phyloP scores from a whole-genome alignment of 2,888 invertebrate genomes.

The Chrysomela aeneicollis region DNA sequence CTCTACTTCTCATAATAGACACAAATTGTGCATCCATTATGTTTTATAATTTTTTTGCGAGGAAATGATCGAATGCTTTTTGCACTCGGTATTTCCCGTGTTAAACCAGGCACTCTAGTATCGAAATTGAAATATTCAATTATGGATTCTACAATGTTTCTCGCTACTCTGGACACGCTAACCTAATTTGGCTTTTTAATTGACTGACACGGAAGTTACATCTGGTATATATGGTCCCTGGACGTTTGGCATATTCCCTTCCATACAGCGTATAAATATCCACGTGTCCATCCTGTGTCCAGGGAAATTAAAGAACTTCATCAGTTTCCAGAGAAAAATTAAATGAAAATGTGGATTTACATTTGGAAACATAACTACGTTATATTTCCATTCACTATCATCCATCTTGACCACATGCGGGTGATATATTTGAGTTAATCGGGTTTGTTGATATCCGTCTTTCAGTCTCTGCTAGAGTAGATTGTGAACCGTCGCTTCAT shows the following conservation, averaged over 20 bases:
- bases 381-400: too few relatives aligned
- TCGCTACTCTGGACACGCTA: neutral
- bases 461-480: neutral
- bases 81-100: too few relatives aligned
- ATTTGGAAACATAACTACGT: too few relatives aligned
- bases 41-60: too few relatives aligned
- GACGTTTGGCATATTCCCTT: neutral
- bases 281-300: neutral
- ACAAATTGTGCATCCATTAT: too few relatives aligned
- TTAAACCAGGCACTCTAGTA: neutral
- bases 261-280: neutral
- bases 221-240: neutral
- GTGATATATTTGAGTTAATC: too few relatives aligned
- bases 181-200: neutral
- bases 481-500: constrained; percentile 12
- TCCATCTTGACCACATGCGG: too few relatives aligned
- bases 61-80: too few relatives aligned
- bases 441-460: too few relatives aligned
- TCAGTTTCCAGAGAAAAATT: neutral
- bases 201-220: neutral
- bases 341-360: neutral
- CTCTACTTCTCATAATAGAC: too few relatives aligned
- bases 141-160: neutral
- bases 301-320: constrained; percentile 4
- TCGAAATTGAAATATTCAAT: neutral